Evolutionary conservation across 2,113 vertebrate genomes (phyloP).

Genomic region (Tragelaphus scriptus): DNA sequence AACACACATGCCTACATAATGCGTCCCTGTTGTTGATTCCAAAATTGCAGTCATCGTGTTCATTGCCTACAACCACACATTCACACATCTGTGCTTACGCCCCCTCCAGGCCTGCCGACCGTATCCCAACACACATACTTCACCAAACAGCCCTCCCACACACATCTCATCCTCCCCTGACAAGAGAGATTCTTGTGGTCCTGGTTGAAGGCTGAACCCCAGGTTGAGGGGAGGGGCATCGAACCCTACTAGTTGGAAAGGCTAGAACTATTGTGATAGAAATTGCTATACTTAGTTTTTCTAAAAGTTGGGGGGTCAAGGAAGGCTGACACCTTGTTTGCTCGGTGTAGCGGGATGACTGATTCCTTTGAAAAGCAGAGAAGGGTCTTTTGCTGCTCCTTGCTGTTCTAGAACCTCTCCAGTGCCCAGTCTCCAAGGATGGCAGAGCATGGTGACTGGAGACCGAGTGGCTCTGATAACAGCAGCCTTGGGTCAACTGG

Average conservation of each 20-base stretch:
- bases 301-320: neutral
- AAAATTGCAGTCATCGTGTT: neutral
- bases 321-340: neutral
- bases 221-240: neutral
- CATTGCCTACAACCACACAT: neutral
- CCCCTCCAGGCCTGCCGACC: neutral
- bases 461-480: neutral
- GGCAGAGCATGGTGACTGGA: neutral
- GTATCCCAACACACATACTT: neutral
- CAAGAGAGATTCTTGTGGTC: neutral
- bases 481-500: neutral
- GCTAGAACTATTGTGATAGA: neutral
- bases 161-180: neutral
- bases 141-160: neutral
- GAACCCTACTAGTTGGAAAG: neutral
- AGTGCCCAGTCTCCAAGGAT: neutral
- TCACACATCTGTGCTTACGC: neutral
- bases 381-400: neutral
- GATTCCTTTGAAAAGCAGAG: neutral
- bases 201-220: neutral
- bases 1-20: neutral
- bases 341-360: neutral
- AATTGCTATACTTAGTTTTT: neutral
- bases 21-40: neutral
- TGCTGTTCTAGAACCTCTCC: neutral